Base-by-base conservation (phyloP, 2,113 vertebrate species). In the Macrotus californicus region DNA sequence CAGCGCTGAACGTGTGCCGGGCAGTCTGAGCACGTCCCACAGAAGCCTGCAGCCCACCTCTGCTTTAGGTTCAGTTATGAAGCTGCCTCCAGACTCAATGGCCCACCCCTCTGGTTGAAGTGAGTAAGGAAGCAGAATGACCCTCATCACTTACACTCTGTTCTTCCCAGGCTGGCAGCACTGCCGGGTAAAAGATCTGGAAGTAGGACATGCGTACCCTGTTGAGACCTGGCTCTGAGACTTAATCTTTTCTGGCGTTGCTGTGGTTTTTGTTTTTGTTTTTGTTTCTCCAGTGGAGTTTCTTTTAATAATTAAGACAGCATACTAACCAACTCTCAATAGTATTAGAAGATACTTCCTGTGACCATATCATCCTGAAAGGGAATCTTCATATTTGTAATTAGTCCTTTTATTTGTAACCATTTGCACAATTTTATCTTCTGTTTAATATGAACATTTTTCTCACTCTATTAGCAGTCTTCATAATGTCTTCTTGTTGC, bases 281-380 rank as follows among this genome's bases (percentile, higher is more conserved):
- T 26, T 64, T 31, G 59, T 29, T 64, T 64, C 24, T 31, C 59
- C 26, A 34, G 31, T 94, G n/a, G 48, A 19, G 36, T 91, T 91
- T 70, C 26, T 91, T 92, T 95, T 88, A 69, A 64, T 82, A 59
- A 36, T 81, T 56, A 73, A 82, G 48, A 54, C n/a, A 72, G 19
- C 18, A 59, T 59, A 66, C 9, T 46, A 43, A 77, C 29, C 26
- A 46, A 87, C 24, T 61, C 54, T 72, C 52, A 54, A 50, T 46
- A 29, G 43, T 77, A 50, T 77, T 48, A 61, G 18, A 50, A 85
- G 73, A 56, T 1, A 14, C 48, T 7, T 39, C 39, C 64, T 93
- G 34, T 46, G 21, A 5, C 46, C 31, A 48, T 31, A 56, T 1
- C 5, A 22, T n/a, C 84, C 34, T 56, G 10, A 56, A 72, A 79